Percentiles rank a stretch among this genome's conserved stretches.
phyloP scores from a whole-genome alignment of 2,888 invertebrate species.

The Boloria selene region DNA sequence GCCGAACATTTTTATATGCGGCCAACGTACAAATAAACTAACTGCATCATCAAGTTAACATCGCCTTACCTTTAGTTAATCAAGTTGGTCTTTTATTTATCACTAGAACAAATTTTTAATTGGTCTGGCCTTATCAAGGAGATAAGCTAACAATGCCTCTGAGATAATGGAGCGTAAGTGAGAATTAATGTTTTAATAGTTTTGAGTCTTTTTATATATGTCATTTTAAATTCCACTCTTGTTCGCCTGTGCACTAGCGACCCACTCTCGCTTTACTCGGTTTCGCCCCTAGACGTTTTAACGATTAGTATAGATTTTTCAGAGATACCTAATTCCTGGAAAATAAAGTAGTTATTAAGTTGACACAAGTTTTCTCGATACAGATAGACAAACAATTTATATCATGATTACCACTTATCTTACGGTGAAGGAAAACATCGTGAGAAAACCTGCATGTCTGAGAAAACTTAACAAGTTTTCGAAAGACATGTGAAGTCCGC shows the following conservation, averaged over 20 bases:
- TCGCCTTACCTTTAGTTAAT: constrained; percentile 38
- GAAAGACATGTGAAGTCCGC: no score
- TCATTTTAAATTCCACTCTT: constrained; percentile 37
- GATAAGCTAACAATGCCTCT: constrained; percentile 67
- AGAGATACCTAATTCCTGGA: no score
- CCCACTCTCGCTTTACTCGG: no score
- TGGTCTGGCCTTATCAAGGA: constrained; percentile 57
- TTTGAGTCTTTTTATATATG: constrained; percentile 41
- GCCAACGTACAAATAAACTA: constrained; percentile 39
- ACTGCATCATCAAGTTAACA: constrained; percentile 44
- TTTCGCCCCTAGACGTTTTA: no score
- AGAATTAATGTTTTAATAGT: constrained; percentile 69
- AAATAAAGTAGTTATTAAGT: no score
- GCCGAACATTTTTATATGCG: constrained; percentile 38
- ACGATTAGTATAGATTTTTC: no score
- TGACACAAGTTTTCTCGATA: no score
- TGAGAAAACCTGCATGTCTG: no score
- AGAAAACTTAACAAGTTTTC: no score
- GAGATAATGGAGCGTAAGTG: constrained; percentile 64
- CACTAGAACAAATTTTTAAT: constrained; percentile 68
- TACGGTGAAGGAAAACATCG: no score
- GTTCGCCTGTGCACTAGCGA: background rate
- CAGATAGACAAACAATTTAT: no score
- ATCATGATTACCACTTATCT: no score
- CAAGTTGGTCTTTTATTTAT: constrained; percentile 46